Base-by-base conservation (phyloP, 2,113 vertebrate genomes). In the Boleophthalmus pectinirostris region DNA sequence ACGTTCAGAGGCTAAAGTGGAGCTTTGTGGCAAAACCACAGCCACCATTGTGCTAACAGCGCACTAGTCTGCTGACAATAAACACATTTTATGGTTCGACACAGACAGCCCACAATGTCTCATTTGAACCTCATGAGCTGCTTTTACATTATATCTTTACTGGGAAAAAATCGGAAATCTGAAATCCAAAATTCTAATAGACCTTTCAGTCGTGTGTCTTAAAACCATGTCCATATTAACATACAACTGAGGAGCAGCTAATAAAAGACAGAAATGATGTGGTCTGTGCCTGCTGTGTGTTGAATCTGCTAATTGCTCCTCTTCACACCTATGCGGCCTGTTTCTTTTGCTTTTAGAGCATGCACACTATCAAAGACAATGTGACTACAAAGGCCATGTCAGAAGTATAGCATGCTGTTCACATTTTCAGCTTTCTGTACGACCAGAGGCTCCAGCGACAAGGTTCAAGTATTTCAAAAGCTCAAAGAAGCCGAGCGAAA, bases 401-500 rank as follows among this genome's bases (percentile, higher is more conserved):
- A 79, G 73, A 85, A 78, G 53, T 63, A 15, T 70, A 61, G 53
- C 47, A 61, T 57, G 51, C 79, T 80, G 66, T 78, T 79, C 73
- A 80, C 77, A 82, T 77, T 82, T 69, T 73, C 68, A 33, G 53
- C 70, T 70, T 82, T 85, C 85, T 72, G 53, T 79, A 64, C 76
- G 74, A 79, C 87, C 66, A 21, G 46, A 73, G 75, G 77, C 77
- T 24, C 20, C 13, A 76, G 70, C 64, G 85, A 82, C 79, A 79
- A 68, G 74, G 49, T 76, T 85, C 25, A 83, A 67, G 79, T 53
- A 85, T 85, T 88, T 86, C 84, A 83, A 83, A 86, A 73, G 65
- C 69, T 70, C 16, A 54, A 57, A 54, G 49, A 47, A 38, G 7
- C 18, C 10, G 38, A n/a, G 66, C 64, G 13, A 68, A 45, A n/a